These are phyloP conservation scores for Mormyrops attenuatus DNA, from an alignment of 2,797 vertebrate species.

Conservation along the genomic window DNA sequence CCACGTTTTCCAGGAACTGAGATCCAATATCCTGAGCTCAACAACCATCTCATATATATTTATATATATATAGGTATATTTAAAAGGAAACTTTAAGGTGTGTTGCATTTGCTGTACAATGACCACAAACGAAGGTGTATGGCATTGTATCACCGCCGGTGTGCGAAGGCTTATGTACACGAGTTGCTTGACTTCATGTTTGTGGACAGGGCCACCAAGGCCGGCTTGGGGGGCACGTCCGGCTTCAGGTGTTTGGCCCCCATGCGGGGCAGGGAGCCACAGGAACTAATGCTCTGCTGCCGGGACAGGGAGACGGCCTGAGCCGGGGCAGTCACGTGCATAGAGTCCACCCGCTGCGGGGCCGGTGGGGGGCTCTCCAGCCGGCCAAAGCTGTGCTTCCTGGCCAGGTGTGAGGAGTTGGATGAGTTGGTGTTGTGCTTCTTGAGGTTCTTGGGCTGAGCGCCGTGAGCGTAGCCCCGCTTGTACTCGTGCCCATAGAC, in stretches of 20 bases:
- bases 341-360: slow-evolving; percentile 95
- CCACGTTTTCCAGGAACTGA: slow-evolving; percentile 69
- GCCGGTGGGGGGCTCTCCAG: slow-evolving; percentile 90
- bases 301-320: slow-evolving; percentile 81
- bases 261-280: slow-evolving; percentile 85
- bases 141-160: slow-evolving; percentile 55
- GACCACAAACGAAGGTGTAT: slow-evolving; percentile 65
- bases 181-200: slow-evolving; percentile 89
- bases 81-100: slow-evolving; percentile 47
- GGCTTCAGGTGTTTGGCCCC: slow-evolving; percentile 91
- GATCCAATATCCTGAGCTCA: slow-evolving; percentile 64
- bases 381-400: slow-evolving; percentile 88
- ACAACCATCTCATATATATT: slow-evolving; percentile 41
- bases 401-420: slow-evolving; percentile 91
- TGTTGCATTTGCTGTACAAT: slow-evolving; percentile 71
- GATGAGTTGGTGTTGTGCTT: slow-evolving; percentile 98
- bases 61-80: slow-evolving; percentile 25
- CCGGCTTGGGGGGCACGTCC: slow-evolving; percentile 94
- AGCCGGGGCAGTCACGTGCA: slow-evolving; percentile 77
- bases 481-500: slow-evolving; percentile 78
- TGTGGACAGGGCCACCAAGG: slow-evolving; percentile 80
- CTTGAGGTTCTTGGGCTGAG: slow-evolving; percentile 75
- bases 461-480: slow-evolving; percentile 72
- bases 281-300: slow-evolving; percentile 81
- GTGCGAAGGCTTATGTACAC: slow-evolving; percentile 81